Percentiles rank a stretch among this genome's conserved stretches.
Evolutionary conservation across 2,888 invertebrate genomes (phyloP).

Genomic region (Creontiades dilutus): DNA sequence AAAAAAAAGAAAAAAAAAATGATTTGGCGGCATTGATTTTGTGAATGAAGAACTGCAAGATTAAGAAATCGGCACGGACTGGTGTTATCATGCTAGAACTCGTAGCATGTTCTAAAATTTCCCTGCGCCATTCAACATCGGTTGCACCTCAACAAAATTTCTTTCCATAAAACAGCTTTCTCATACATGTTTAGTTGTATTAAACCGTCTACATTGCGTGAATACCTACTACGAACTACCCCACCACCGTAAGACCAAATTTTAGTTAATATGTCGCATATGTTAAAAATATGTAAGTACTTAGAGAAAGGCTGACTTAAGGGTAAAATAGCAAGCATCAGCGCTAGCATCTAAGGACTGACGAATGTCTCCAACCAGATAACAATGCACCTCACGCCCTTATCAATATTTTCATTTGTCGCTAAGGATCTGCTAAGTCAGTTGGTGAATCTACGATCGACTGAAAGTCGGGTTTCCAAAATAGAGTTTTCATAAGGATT

Average conservation of each 20-base stretch:
- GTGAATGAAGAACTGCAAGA: slow-evolving; percentile 6
- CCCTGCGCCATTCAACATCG: not conserved
- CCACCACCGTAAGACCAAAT: not conserved
- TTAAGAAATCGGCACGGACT: not conserved
- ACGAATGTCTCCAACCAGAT: too few relatives aligned
- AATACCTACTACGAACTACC: slow-evolving; percentile 3
- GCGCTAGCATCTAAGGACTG: too few relatives aligned
- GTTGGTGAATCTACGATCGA: too few relatives aligned
- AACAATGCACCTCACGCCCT: too few relatives aligned
- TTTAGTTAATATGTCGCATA: too few relatives aligned
- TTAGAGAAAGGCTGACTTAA: too few relatives aligned
- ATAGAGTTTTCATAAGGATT: too few relatives aligned
- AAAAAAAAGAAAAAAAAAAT: not conserved
- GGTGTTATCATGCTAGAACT: slow-evolving; percentile 30
- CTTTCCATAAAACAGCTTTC: slow-evolving; percentile 48
- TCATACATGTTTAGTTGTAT: slow-evolving; percentile 8
- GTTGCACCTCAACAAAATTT: not conserved
- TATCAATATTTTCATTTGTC: too few relatives aligned
- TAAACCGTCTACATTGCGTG: not conserved
- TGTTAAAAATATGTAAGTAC: not conserved
- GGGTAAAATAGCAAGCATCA: too few relatives aligned
- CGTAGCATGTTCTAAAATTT: slow-evolving; percentile 43
- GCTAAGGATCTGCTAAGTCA: too few relatives aligned
- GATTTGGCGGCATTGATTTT: not conserved
- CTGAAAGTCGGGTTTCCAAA: too few relatives aligned